Evolutionary conservation across 2,113 vertebrate species (phyloP).

Genomic region (Carlito syrichta): DNA sequence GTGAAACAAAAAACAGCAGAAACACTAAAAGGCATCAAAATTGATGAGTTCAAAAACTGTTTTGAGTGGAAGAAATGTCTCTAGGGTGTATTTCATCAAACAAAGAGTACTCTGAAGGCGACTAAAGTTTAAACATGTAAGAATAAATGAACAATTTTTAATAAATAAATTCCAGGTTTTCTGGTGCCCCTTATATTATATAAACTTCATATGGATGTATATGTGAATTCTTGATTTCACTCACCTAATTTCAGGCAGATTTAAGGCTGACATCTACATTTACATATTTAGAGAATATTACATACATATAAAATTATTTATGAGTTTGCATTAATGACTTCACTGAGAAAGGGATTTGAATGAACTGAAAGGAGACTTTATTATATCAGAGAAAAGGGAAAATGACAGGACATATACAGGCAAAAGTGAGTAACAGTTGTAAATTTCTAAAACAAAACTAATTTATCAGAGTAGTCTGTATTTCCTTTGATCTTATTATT

Average conservation of each 20-base stretch:
- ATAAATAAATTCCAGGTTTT: too few species aligned
- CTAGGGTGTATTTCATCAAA: too few species aligned
- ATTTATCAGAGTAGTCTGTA: not conserved
- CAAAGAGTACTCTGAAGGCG: too few species aligned
- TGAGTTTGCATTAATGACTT: not conserved
- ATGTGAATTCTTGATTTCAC: not conserved
- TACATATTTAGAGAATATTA: not conserved
- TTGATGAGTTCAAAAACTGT: too few species aligned
- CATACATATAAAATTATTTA: not conserved
- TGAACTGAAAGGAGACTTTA: not conserved
- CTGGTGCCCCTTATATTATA: not conserved
- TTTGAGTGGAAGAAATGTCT: too few species aligned
- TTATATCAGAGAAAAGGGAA: not conserved
- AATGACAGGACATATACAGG: not conserved
- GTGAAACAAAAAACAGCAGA: too few species aligned
- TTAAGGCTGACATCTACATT: not conserved
- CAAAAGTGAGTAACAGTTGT: not conserved
- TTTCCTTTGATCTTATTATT: not conserved
- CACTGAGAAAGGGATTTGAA: not conserved
- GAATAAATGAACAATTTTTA: too few species aligned
- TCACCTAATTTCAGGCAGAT: not conserved
- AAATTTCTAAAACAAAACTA: constrained; percentile 12
- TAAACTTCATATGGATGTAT: not conserved
- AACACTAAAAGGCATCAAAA: too few species aligned
- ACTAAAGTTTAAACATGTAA: too few species aligned